phyloP scores from a whole-genome alignment of 2,888 invertebrate genomes.

The Dasypolia templi region DNA sequence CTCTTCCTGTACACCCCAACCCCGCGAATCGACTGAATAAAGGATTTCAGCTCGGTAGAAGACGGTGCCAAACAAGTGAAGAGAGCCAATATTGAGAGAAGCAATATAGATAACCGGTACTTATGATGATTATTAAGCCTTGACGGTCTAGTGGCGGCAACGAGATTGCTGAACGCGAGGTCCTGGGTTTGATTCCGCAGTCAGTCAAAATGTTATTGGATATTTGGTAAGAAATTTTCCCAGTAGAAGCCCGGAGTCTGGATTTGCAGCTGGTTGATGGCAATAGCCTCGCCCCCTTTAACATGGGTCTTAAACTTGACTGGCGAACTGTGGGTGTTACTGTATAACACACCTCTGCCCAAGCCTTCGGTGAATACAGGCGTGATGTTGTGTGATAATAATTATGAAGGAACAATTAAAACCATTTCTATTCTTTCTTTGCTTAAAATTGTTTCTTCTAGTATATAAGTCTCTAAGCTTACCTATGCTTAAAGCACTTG shows the following conservation, averaged over 20 bases:
- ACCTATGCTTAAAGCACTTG: conserved; percentile 48
- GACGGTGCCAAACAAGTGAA: neutral
- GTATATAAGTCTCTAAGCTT: conserved; percentile 16
- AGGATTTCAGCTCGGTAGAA: neutral
- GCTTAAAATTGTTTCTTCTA: neutral
- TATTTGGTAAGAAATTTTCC: neutral
- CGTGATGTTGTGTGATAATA: neutral
- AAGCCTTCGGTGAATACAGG: neutral
- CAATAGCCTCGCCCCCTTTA: too few species aligned
- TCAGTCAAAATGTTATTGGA: neutral
- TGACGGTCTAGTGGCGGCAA: neutral
- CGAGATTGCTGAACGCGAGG: neutral
- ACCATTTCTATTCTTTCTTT: neutral
- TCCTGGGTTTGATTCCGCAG: neutral
- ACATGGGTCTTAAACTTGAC: too few species aligned
- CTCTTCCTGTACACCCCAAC: neutral
- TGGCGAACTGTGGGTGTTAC: too few species aligned
- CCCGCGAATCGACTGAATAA: neutral
- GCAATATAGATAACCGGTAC: neutral
- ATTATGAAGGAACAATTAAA: neutral
- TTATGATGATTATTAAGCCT: neutral
- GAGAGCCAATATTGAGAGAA: neutral
- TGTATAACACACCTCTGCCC: neutral
- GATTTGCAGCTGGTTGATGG: neutral
- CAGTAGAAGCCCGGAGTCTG: neutral